Evolutionary conservation across 2,113 vertebrate genomes (phyloP), one percentile per base, ranked within the genome.

Genomic region (Agapornis roseicollis): DNA sequence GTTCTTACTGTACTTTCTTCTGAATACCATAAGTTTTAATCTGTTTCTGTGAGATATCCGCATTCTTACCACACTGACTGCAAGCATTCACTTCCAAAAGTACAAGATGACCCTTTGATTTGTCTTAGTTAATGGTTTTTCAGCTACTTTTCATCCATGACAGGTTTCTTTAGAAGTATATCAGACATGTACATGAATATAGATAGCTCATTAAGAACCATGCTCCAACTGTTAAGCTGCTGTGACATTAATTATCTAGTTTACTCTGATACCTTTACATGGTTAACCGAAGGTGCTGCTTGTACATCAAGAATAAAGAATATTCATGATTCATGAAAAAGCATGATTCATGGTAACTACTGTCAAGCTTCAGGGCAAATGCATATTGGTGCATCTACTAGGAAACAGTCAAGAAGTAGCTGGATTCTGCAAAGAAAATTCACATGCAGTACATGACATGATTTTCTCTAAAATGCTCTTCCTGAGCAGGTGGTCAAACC

Each of bases 131-230:
- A 87, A 47, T 74, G 50, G 39, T 37, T 63, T 17, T 85, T 85
- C 44, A 74, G 64, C 37, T 88, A 52, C 88, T 64, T 85, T 79
- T 88, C 60, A 61, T 47, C 68, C 28, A 50, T 69, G 78, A 76
- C 61, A 77, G 65, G 44, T 66, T 77, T 46, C 68, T 76, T 66
- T 80, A 50, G 31, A 86, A 82, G 19, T 37, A 2, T 83, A 52
- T 44, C 24, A 66, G 60, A 63, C 8, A 6, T 72, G 58, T 79
- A 41, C n/a, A 55, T 53, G 29, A 71, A 50, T 85, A 44, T 24
- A 37, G 86, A 64, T 50, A 74, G n/a, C 89, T 94, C 60, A 80
- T 94, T 92, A 89, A 56, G n/a, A 91, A n/a, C 81, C 41, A 13
- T 41, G 9, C 53, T 80, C 25, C 9, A 5, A 72, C 93, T 84